Percentiles rank a stretch among this genome's conserved stretches.
Evolutionary conservation across 53 echinoderm and acorn worm genomes (phyloP).

Genomic region (Luidia sarsii): DNA sequence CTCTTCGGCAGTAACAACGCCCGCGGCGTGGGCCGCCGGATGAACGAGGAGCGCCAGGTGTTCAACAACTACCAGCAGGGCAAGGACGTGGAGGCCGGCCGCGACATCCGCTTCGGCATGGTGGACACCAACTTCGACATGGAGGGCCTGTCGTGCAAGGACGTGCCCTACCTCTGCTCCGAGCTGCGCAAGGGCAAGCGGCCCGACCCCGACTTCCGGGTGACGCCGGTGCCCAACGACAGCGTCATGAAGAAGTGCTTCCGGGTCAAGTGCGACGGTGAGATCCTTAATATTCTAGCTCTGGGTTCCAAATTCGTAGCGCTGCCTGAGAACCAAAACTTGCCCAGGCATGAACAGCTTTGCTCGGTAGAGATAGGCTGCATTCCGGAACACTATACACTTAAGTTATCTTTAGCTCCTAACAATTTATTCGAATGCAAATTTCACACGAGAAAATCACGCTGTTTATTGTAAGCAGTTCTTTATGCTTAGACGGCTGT

Average conservation of each 20-base stretch:
- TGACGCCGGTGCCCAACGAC: conserved; percentile 38
- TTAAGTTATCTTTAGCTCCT: too few relatives aligned
- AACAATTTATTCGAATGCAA: too few relatives aligned
- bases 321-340: too few relatives aligned
- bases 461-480: too few relatives aligned
- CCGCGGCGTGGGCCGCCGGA: conserved; percentile 69
- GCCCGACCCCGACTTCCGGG: conserved; percentile 73
- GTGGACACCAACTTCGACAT: conserved; percentile 92
- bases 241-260: conserved; percentile 48
- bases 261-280: conserved; percentile 57
- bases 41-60: conserved; percentile 59
- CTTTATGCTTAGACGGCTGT: too few relatives aligned
- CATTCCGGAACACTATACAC: too few relatives aligned
- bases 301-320: too few relatives aligned
- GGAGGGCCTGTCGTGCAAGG: conserved; percentile 71
- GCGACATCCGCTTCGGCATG: conserved; percentile 66
- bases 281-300: too few relatives aligned
- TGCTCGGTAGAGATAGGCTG: too few relatives aligned
- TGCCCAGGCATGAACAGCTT: too few relatives aligned
- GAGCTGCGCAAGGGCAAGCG: conserved; percentile 68
- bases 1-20: conserved; percentile 74
- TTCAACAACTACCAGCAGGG: conserved; percentile 65
- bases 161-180: conserved; percentile 70
- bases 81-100: conserved; percentile 67
- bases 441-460: too few relatives aligned